Conservation (phyloP, 2,797 vertebrate species). For the Cirrhinus molitorella region DNA sequence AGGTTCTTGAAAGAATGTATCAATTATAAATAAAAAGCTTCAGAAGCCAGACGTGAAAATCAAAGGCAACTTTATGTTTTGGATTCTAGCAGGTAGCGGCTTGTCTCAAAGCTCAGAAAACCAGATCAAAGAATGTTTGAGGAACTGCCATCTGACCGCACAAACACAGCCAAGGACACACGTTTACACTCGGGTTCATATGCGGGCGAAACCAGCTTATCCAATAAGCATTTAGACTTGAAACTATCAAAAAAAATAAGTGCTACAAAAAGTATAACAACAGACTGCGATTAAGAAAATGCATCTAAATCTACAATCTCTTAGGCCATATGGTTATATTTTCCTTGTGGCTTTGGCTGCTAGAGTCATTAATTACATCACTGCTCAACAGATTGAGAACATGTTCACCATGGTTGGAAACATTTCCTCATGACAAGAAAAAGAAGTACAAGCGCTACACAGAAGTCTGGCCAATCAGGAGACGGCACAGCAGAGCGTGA, state of each 20-base stretch:
- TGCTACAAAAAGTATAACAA: constrained; percentile 1
- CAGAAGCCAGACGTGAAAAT: constrained; percentile 3
- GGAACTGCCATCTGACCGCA: neutral
- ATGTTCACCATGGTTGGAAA: constrained; percentile 71
- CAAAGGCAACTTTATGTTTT: constrained; percentile 15
- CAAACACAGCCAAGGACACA: constrained; percentile 1
- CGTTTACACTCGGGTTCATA: constrained; percentile 36
- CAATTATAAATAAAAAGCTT: constrained; percentile 16
- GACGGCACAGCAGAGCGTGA: constrained; percentile 54
- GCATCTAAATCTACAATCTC: constrained; percentile 68
- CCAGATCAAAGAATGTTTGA: constrained; percentile 21
- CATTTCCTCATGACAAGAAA: constrained; percentile 65
- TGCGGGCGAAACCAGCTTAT: neutral
- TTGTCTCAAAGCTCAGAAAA: constrained; percentile 22
- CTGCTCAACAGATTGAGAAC: constrained; percentile 73
- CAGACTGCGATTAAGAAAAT: neutral
- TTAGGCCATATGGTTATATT: constrained; percentile 79
- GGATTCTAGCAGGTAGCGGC: neutral
- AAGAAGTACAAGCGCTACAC: constrained; percentile 54
- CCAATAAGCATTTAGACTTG: neutral
- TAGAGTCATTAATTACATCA: constrained; percentile 84
- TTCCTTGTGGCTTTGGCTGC: constrained; percentile 76
- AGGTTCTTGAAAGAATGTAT: neutral
- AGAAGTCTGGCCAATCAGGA: constrained; percentile 56
- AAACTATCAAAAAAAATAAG: neutral